Base-by-base conservation (phyloP, 1,140 invertebrate species). In the Dolichoris vasculosae region DNA sequence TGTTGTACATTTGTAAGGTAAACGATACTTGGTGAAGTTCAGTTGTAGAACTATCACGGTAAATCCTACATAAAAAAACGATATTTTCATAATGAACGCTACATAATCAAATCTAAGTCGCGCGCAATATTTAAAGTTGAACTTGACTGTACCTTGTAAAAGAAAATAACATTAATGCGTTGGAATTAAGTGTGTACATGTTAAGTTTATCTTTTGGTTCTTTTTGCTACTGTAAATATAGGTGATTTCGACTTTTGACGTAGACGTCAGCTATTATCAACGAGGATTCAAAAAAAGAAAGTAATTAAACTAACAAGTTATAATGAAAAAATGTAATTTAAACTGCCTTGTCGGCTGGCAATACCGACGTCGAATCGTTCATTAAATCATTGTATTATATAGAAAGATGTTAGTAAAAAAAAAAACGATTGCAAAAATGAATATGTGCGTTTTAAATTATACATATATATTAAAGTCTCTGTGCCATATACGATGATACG, bases 401-500 rank as follows among this genome's bases (percentile, higher is more conserved):
- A 55, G 32, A 67, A 69, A 80, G 40, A 86, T 80, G 38, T 63
- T 32, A 86, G 32, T 15, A 46, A 32, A 73, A 80, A 83, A 59
- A 38, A 80, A 83, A 59, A 38, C 13, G 79, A 75, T 86, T 86
- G 76, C 76, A 67, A 55, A 83, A 86, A 86, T 63, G 87, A 88
- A 84, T 59, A 85, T 75, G 82, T 86, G 87, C 81, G 84, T 87
- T 87, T 83, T 86, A 81, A 86, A 86, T 85, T 75, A 77, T 83
- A 82, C 79, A 82, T 77, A 86, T 71, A 86, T 73, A 83, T 87
- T 83, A 84, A 89, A 88, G 82, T 89, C 78, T 87, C 87, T 90
- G 90, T 91, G 90, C 90, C 90, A 91, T 91, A 90, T 86, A 87
- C 40, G 8, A 82, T 38, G 48, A 87, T 85, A 78, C 55, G 82